These are phyloP conservation scores for Pionites leucogaster DNA, from an alignment of 2,113 vertebrate species.

Conservation along the genomic window DNA sequence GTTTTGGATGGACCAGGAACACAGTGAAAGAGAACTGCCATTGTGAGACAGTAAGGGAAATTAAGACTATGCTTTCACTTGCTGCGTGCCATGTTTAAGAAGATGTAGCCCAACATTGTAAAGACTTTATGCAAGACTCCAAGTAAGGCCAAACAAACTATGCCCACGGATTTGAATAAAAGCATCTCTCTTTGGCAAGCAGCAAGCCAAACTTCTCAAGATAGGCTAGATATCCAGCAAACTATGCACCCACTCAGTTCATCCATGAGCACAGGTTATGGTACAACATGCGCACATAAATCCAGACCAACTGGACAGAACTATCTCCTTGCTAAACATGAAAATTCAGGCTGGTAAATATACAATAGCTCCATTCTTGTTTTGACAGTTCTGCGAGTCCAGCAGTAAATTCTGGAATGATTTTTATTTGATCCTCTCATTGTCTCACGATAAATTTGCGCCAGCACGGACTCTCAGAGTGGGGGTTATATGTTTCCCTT, in stretches of 20 bases:
- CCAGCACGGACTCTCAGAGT: conserved; percentile 63
- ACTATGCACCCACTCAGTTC: background rate
- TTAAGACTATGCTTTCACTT: background rate
- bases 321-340: background rate
- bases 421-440: conserved; percentile 69
- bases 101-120: background rate
- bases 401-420: conserved; percentile 65
- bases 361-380: background rate
- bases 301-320: background rate
- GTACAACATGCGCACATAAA: background rate
- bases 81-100: background rate
- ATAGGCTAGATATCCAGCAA: background rate
- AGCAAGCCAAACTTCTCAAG: background rate
- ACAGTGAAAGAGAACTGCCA: background rate
- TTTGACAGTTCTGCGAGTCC: conserved; percentile 50
- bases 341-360: conserved; percentile 13
- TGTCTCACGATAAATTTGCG: conserved; percentile 62
- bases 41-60: background rate
- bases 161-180: background rate
- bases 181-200: background rate
- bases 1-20: background rate
- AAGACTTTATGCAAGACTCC: background rate
- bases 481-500: conserved; percentile 70
- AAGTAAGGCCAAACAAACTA: background rate
- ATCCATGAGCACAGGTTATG: background rate